Percentiles rank a stretch among this genome's conserved stretches.
Conservation (phyloP, 2,113 vertebrate species). For the Corvus cornix region DNA sequence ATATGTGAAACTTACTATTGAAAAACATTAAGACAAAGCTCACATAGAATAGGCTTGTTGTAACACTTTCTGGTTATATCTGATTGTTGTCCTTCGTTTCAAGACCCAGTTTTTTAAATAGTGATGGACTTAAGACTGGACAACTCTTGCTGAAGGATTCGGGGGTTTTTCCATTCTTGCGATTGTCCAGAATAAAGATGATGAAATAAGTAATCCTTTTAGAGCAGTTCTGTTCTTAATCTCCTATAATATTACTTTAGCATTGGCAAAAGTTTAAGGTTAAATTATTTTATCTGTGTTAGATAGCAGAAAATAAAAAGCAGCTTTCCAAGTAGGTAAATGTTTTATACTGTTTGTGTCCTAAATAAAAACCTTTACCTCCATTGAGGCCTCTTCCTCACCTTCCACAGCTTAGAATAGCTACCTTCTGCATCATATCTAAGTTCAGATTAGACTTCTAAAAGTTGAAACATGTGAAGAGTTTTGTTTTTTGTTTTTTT, state of each 20-base stretch:
- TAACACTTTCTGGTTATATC: not conserved
- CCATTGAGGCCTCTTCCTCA: not conserved
- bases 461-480: not conserved
- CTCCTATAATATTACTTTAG: not conserved
- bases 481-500: not conserved
- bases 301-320: not conserved
- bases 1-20: not conserved
- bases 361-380: not conserved
- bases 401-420: not conserved
- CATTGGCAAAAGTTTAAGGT: not conserved
- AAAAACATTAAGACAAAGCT: not conserved
- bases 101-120: not conserved
- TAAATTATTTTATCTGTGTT: not conserved
- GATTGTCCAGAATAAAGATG: not conserved
- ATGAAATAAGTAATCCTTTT: not conserved
- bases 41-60: not conserved
- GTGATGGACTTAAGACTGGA: not conserved
- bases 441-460: not conserved
- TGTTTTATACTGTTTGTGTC: not conserved
- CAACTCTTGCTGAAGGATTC: not conserved
- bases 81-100: not conserved
- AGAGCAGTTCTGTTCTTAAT: not conserved
- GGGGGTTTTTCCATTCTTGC: not conserved
- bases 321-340: not conserved
- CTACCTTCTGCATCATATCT: not conserved